Conservation (phyloP, 2,113 vertebrate species). For the Notechis scutatus region DNA sequence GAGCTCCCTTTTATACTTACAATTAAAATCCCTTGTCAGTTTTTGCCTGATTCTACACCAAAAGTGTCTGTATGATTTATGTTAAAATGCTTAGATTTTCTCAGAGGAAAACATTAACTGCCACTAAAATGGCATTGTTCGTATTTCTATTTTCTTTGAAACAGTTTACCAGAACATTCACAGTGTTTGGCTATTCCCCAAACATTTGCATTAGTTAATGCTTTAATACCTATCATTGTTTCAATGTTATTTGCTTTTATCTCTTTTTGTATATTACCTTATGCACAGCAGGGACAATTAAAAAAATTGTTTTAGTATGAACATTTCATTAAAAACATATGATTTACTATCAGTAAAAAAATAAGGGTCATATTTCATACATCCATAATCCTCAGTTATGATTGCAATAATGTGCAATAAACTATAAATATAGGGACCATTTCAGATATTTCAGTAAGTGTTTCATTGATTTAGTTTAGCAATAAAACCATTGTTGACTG, state of each 20-base stretch:
- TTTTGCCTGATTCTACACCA: constrained; percentile 36
- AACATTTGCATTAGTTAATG: constrained; percentile 63
- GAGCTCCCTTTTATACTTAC: background rate
- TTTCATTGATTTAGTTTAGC: background rate
- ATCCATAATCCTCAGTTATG: constrained; percentile 37
- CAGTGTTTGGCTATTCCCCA: constrained; percentile 58
- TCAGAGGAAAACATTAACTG: constrained; percentile 59
- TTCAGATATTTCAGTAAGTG: background rate
- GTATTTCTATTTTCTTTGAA: constrained; percentile 63
- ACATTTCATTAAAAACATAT: constrained; percentile 50
- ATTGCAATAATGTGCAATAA: constrained; percentile 37
- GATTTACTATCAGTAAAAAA: constrained; percentile 52
- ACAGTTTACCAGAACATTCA: constrained; percentile 61
- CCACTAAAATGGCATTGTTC: constrained; percentile 49
- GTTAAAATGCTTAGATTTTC: constrained; percentile 45
- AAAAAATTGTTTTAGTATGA: constrained; percentile 51
- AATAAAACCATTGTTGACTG: constrained; percentile 15
- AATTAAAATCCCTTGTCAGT: constrained; percentile 37
- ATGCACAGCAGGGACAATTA: constrained; percentile 58
- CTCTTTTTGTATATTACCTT: constrained; percentile 44
- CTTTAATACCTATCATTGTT: constrained; percentile 53
- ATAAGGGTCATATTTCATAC: constrained; percentile 18
- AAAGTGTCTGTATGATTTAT: constrained; percentile 49
- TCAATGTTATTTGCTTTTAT: constrained; percentile 64
- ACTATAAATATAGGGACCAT: background rate